A percentile compares a stretch with the other conserved stretches of the same genome.
Conservation (phyloP, 2,797 vertebrate species). For the Pogoniulus pusillus region DNA sequence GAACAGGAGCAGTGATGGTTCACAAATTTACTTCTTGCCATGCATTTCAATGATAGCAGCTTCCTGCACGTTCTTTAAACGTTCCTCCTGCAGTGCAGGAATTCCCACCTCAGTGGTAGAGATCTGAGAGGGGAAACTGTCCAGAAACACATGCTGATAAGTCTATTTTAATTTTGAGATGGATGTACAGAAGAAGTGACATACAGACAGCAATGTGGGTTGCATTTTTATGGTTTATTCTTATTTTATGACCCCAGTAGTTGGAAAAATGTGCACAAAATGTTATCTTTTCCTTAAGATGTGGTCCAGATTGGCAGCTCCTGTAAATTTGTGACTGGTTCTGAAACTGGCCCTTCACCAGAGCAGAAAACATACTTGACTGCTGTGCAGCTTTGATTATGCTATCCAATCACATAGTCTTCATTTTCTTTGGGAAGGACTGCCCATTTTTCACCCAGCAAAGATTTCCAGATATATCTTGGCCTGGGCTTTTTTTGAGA, state of each 20-base stretch:
- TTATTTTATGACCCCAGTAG: not conserved
- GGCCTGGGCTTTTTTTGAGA: not conserved
- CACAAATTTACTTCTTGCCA: slow-evolving; percentile 54
- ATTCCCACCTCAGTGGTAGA: not conserved
- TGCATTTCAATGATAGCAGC: slow-evolving; percentile 4
- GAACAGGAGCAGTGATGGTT: slow-evolving; percentile 17
- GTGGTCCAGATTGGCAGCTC: not conserved
- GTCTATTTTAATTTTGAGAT: not conserved
- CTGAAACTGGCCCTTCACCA: not conserved
- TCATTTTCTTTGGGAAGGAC: not conserved
- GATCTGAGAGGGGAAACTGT: not conserved
- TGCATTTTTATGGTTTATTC: not conserved
- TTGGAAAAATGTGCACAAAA: not conserved
- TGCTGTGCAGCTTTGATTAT: not conserved
- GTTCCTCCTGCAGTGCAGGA: slow-evolving; percentile 4
- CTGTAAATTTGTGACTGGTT: not conserved
- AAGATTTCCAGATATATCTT: not conserved
- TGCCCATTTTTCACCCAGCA: not conserved
- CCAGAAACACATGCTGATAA: not conserved
- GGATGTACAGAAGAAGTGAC: not conserved
- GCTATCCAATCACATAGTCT: not conserved
- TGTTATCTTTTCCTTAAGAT: not conserved
- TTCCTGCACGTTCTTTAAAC: slow-evolving; percentile 1
- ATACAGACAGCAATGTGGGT: not conserved
- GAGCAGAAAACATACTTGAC: not conserved